Evolutionary conservation across 2,888 invertebrate genomes (phyloP), one percentile per base, ranked within the genome.

Genomic region (Pyrochroa serraticornis): DNA sequence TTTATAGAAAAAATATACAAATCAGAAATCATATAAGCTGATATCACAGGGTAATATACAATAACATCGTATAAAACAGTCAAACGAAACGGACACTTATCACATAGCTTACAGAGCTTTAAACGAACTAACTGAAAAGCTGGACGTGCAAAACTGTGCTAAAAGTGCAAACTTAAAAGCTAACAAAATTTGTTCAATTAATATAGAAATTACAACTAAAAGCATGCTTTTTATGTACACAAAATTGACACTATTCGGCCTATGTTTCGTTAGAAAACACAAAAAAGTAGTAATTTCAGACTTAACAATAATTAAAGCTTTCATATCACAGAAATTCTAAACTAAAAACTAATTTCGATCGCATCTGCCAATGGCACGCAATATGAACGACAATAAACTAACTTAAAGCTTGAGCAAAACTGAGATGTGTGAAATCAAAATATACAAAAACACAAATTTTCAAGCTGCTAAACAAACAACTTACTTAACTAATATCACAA

Each of bases 201-300:
- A 57, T 64, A 66, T 56, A 61, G 60, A 58, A 52, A 63, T 48
- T 48, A 42, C 9, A 63, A 63, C 47, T 51, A 49, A 53, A 64
- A 66, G 63, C 66, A 65, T 64, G 66, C 64, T 65, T 54, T 10
- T 67, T 77, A 76, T 77, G 62, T 78, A 78, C 75, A 78, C 57
- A 70, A 67, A 75, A 79, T 79, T 79, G 79, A 77, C 79, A 79
- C 79, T 74, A 75, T 71, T 78, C 77, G 77, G 77, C 77, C 76
- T 73, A 75, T 57, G 50, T 56, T 62, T 53, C 36, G 36, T 35
- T 14, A 57, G 55, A 32, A 31, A 63, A 53, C 30, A 52, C 49
- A 14, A 45, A 58, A 56, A 60, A 48, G 2, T 56, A 56, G 22
- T 22, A 22, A 22, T 22, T 22, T 22, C 22, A 22, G 22, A 44